Percentiles rank a stretch among this genome's conserved stretches.
phyloP scores from a whole-genome alignment of 2,888 invertebrate genomes.

The Eurois occulta region DNA sequence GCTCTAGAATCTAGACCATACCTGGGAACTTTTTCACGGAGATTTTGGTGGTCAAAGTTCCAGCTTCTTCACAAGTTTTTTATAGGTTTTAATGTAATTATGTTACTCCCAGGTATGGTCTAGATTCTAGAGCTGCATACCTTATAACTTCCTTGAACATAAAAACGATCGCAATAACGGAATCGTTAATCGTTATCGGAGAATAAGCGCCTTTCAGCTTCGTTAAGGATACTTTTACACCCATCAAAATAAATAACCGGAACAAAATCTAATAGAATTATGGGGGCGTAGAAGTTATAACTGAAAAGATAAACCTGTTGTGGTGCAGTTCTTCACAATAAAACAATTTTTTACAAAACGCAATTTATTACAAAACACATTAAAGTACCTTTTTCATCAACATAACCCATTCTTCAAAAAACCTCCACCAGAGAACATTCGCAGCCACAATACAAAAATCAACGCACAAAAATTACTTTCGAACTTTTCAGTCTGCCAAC shows the following conservation, averaged over 20 bases:
- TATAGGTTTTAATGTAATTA: too few species aligned
- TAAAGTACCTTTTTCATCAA: background rate
- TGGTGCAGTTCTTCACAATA: background rate
- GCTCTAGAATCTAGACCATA: too few species aligned
- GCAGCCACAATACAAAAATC: conserved; percentile 49
- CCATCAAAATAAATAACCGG: background rate
- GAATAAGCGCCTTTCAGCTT: too few species aligned
- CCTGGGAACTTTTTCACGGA: too few species aligned
- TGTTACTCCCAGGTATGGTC: too few species aligned
- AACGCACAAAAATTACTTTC: conserved; percentile 57
- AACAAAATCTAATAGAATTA: background rate
- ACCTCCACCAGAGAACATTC: conserved; percentile 9
- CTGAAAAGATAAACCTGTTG: background rate
- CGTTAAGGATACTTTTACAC: too few species aligned
- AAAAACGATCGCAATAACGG: too few species aligned
- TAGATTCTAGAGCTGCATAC: too few species aligned
- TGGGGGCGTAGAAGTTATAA: background rate
- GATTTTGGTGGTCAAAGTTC: too few species aligned
- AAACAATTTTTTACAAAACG: background rate
- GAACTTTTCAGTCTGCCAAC: conserved; percentile 62
- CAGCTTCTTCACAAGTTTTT: too few species aligned
- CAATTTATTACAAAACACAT: background rate
- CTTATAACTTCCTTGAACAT: too few species aligned
- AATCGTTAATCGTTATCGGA: too few species aligned
- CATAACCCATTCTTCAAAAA: conserved; percentile 21